Evolutionary conservation across 2,113 vertebrate genomes (phyloP).

Genomic region (Protobothrops flavoviridis): DNA sequence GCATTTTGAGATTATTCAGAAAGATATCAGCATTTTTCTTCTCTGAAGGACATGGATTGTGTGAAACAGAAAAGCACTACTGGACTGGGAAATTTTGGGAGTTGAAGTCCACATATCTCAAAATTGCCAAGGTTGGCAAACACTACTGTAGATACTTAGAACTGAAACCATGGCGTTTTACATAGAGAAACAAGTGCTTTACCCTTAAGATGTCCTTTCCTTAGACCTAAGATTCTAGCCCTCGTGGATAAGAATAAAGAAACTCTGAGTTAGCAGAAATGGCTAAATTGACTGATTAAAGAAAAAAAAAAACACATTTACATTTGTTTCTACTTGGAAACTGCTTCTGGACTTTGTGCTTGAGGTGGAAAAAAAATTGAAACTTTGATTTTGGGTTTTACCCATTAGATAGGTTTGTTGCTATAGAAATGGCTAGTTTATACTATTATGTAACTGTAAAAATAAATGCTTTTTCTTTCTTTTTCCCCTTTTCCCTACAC

Average conservation of each 20-base stretch:
- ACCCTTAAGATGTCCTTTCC: not conserved
- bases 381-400: not conserved
- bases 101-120: not conserved
- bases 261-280: not conserved
- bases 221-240: not conserved
- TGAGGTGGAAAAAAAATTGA: not conserved
- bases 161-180: not conserved
- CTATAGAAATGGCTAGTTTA: not conserved
- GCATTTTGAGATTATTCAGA: not conserved
- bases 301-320: not conserved
- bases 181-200: not conserved
- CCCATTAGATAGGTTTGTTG: not conserved
- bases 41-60: too few relatives aligned
- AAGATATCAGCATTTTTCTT: not conserved
- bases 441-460: not conserved
- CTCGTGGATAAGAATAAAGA: not conserved
- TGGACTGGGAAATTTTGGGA: not conserved
- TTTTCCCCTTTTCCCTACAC: not conserved
- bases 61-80: not conserved
- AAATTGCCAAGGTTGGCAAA: not conserved
- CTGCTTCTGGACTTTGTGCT: not conserved
- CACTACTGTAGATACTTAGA: not conserved
- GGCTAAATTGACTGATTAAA: not conserved
- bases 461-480: not conserved
- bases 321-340: not conserved